Evolutionary conservation across 2,113 vertebrate species (phyloP), one percentile per base, ranked within the genome.

Genomic region (Lanius collurio): DNA sequence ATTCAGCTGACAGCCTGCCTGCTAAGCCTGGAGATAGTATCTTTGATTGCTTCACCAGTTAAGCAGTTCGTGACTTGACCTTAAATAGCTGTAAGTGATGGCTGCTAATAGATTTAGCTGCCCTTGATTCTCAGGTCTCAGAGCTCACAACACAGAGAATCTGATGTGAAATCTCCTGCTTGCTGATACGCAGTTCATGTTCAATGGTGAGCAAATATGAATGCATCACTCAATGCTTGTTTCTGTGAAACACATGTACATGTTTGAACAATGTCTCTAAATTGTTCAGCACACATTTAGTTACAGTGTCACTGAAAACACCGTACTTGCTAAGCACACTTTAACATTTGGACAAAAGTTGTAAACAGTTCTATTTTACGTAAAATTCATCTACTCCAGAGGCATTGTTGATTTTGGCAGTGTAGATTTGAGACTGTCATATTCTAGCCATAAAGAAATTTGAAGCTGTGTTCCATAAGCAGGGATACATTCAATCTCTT

Each of bases 11-110:
- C 83, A 89, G 87, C 47, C 47, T 86, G 57, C 42, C 85, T 83
- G 63, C 71, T 94, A 83, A 96, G 71, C 79, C 94, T 1, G 12
- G 64, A 92, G 68, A 53, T 64, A 33, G 79, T 53, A 78, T 46
- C 88, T 94, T 91, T 88, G 83, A 81, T 83, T 70, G 90, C 84
- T 94, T 94, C 53, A 35, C 50, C 71, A 56, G 59, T 83, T 95
- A 96, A 96, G 87, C 75, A 90, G 89, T 89, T 95, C 10, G 8
- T 75, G 94, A 74, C 89, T 91, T 93, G 60, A 83, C 76, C 89
- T 69, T 64, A 95, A 92, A 95, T 93, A 94, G 71, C 88, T 46
- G 46, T 60, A 53, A 52, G 28, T 52, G 62, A 63, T 53, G 63
- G 60, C 74, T 59, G 41, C 70, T 92, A 74, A 92, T 77, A 67